A percentile compares a stretch with the other conserved stretches of the same genome.
Evolutionary conservation across 2,113 vertebrate species (phyloP).

Genomic region (Conger conger): DNA sequence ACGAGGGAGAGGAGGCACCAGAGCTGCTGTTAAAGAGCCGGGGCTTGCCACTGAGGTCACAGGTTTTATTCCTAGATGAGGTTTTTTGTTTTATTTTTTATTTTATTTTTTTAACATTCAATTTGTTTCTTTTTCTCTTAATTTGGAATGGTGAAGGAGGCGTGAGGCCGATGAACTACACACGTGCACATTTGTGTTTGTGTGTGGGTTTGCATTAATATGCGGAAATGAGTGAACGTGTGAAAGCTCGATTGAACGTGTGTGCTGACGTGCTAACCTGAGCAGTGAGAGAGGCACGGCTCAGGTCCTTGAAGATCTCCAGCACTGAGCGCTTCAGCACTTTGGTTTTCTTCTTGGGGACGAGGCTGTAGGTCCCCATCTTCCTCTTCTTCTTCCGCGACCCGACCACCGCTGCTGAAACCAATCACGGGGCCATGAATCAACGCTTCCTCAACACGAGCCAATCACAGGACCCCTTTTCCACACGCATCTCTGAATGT

Average conservation of each 20-base stretch:
- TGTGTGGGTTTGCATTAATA: background rate
- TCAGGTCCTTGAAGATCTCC: conserved; percentile 88
- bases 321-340: conserved; percentile 88
- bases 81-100: too few species aligned
- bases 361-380: conserved; percentile 97
- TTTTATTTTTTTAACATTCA: too few species aligned
- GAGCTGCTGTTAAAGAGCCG: too few species aligned
- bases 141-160: too few species aligned
- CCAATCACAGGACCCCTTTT: background rate
- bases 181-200: background rate
- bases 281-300: conserved; percentile 64
- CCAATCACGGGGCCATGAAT: background rate
- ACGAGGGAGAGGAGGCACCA: background rate
- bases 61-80: too few species aligned
- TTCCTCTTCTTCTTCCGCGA: conserved; percentile 95
- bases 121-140: too few species aligned
- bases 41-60: too few species aligned
- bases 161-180: too few species aligned
- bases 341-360: conserved; percentile 98
- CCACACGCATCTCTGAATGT: too few species aligned
- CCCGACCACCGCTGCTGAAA: conserved; percentile 69
- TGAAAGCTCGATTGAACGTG: too few species aligned
- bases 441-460: background rate
- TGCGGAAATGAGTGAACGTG: background rate
- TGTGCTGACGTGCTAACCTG: conserved; percentile 73